These are phyloP conservation scores for Octomys mimax DNA, from an alignment of 2,797 vertebrate species.

Conservation along the genomic window DNA sequence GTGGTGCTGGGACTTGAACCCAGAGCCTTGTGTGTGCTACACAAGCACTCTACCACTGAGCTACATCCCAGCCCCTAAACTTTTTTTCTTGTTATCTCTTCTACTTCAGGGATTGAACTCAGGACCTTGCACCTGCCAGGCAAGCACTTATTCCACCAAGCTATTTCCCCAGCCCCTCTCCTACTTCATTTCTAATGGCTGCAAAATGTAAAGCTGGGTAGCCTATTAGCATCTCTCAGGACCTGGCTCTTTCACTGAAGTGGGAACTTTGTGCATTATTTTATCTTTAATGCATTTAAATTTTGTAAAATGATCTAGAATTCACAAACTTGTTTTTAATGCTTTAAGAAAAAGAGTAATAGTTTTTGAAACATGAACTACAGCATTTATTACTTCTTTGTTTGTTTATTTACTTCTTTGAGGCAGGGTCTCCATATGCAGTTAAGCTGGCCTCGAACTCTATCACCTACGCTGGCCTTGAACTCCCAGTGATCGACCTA, in stretches of 20 bases:
- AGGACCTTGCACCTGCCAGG: no score
- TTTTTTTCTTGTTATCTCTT: no score
- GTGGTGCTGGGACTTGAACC: no score
- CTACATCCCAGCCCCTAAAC: no score
- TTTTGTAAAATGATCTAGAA: conserved; percentile 2
- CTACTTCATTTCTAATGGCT: neutral
- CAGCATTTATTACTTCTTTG: neutral
- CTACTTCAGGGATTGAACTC: no score
- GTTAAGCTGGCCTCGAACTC: neutral
- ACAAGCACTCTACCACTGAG: no score
- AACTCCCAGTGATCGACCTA: no score
- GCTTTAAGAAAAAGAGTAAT: neutral
- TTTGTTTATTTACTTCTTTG: neutral
- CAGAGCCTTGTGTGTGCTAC: no score
- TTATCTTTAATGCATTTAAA: conserved; percentile 14
- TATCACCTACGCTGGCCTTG: no score
- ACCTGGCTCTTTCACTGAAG: neutral
- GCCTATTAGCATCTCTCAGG: neutral
- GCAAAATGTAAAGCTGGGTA: neutral
- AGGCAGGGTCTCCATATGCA: neutral
- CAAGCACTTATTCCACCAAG: no score
- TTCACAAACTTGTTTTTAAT: conserved; percentile 16
- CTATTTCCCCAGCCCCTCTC: neutral
- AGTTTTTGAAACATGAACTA: neutral
- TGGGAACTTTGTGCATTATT: neutral